phyloP scores from a whole-genome alignment of 2,888 invertebrate species.

The Acleris literana region DNA sequence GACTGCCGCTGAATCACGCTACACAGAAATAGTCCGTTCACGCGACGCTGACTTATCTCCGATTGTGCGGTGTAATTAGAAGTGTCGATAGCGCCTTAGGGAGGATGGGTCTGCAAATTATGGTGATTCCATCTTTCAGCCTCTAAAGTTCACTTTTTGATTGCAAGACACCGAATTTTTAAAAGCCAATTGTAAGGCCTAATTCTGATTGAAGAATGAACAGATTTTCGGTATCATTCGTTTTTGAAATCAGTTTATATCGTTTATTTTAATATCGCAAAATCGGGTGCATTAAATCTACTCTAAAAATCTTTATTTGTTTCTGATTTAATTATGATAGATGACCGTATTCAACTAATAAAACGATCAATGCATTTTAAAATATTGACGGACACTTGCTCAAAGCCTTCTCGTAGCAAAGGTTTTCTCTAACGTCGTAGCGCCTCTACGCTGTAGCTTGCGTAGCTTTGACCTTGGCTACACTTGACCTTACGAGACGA shows the following conservation, averaged over 20 bases:
- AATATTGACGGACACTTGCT: neutral
- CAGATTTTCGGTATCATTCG: too few relatives aligned
- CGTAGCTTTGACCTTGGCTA: slow-evolving; percentile 65
- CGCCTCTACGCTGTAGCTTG: slow-evolving; percentile 53
- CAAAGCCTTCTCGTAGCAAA: slow-evolving; percentile 51
- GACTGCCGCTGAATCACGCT: slow-evolving; percentile 55
- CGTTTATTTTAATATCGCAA: too few relatives aligned
- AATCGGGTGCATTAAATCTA: too few relatives aligned
- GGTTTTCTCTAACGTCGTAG: slow-evolving; percentile 52
- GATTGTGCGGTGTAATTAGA: slow-evolving; percentile 66
- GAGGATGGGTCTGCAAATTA: slow-evolving; percentile 19
- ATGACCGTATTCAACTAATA: neutral
- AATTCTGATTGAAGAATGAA: too few relatives aligned
- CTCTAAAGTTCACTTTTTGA: too few relatives aligned
- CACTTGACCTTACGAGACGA: slow-evolving; percentile 22
- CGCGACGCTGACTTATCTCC: slow-evolving; percentile 45
- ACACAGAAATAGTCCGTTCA: slow-evolving; percentile 72
- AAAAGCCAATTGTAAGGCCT: too few relatives aligned
- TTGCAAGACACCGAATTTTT: too few relatives aligned
- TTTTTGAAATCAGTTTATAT: too few relatives aligned
- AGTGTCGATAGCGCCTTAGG: slow-evolving; percentile 50
- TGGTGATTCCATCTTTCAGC: neutral
- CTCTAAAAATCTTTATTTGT: too few relatives aligned
- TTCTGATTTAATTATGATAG: too few relatives aligned
- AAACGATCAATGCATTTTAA: neutral